Evolutionary conservation across 2,797 vertebrate genomes (phyloP), one percentile per base, ranked within the genome.

Genomic region (Phrynocephalus forsythii): DNA sequence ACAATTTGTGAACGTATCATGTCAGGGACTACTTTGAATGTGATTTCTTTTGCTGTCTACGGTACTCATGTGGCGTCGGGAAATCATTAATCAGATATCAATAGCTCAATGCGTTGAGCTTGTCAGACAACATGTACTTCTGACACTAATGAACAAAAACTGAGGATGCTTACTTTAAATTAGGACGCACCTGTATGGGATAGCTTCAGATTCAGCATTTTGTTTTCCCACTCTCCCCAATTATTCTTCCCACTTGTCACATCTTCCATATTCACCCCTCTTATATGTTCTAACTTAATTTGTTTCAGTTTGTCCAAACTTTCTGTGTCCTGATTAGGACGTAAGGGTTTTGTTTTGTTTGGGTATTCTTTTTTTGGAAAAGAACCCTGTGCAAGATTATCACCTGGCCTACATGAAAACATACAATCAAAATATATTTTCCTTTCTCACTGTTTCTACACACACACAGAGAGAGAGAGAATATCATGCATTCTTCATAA

Each of bases 41-140:
- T 5, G 1, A 82, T 85, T 90, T 77, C 71, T 86, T 87, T 93
- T 38, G 79, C 48, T 90, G 86, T 91, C 89, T 90, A 89, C 83
- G 95, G 85, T 78, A 91, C 50, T 76, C 86, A 88, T 89, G 90
- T 1, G 83, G 68, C 0, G 63, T 77, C 73, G 76, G 90, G 91
- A 91, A 93, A 91, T 90, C 92, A 94, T 95, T 92, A 94, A 95
- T 95, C 93, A 95, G 93, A 85, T 38, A 83, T 60, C 68, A 79
- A 67, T 44, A 86, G 60, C 75, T 89, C 88, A 88, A 1, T 88
- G 60, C 88, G 93, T 95, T 89, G 89, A 87, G 84, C 60, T 90
- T 89, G 91, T 89, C 91, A 88, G 73, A 87, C 22, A 92, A 91
- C 60, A 84, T 87, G 83, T 13, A 84, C 1, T 94, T 80, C 91